Base-by-base conservation (phyloP, 2,797 vertebrate genomes). In the Schizothorax lantsangensis region DNA sequence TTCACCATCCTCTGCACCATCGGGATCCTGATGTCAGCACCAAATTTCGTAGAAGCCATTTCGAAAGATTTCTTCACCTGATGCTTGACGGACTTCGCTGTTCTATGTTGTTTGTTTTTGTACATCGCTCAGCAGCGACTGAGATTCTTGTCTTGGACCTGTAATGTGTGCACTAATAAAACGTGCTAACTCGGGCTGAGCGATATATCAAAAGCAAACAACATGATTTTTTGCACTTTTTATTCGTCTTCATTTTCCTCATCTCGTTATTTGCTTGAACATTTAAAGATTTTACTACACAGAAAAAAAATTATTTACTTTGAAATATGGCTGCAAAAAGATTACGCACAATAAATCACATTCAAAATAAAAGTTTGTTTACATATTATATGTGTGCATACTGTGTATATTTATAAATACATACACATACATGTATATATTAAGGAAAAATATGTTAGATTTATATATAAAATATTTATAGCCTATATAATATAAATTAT, bases 1-100 rank as follows among this genome's bases (percentile, higher is more conserved):
- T 96, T 99, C 91, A 98, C 97, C 15, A 96, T 98, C 92, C 96
- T 99, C 91, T 98, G 97, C 93, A 99, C 97, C 54, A 96, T 99
- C 0, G 97, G 96, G 66, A 98, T 99, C 91, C 95, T 99, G 87
- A 97, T 98, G 98, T 98, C 98, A 0, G 97, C 98, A 0, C 98
- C 98, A 78, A 99, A 97, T 92, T 97, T 98, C 38, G 96, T 96
- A 4, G 97, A 98, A 91, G 97, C 97, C 5, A 97, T 99, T 88
- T 98, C 98, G 86, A 98, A 98, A 94, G 95, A 95, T 80, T 94
- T 95, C 89, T 95, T 93, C 71, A 91, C 79, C 72, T 94, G 77
- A 93, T 64, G 30, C 36, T 36, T 17, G 11, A 45, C 0, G 6
- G 4, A 38, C 19, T 78, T 57, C 0, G 6, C 15, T 79, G 33